These are phyloP conservation scores for Axinella damicornis DNA, from an alignment of 37 sponge, comb jelly and placozoan species.

Conservation along the genomic window DNA sequence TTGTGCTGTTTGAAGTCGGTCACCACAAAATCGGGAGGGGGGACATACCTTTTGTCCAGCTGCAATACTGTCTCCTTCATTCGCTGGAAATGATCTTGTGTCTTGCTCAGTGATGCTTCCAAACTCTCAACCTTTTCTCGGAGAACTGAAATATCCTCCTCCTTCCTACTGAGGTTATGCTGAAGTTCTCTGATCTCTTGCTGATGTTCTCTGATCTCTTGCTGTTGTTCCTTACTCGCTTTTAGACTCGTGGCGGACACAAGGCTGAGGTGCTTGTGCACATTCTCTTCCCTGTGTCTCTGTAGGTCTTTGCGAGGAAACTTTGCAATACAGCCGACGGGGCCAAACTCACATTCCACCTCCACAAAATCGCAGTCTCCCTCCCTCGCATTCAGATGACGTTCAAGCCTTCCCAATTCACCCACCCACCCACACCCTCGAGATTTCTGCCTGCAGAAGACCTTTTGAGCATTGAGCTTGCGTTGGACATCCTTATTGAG, in stretches of 20 bases:
- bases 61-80: too few relatives aligned
- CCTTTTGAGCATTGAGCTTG: not conserved
- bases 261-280: not conserved
- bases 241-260: not conserved
- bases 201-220: too few relatives aligned
- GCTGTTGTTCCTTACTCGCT: too few relatives aligned
- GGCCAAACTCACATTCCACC: constrained; percentile 1
- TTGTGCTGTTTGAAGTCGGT: constrained; percentile 2
- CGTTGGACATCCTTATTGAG: constrained; percentile 3
- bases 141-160: too few relatives aligned
- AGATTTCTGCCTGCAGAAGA: not conserved
- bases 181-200: too few relatives aligned
- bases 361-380: not conserved
- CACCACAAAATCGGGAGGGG: constrained; percentile 3
- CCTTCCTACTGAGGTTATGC: too few relatives aligned
- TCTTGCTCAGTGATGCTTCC: too few relatives aligned
- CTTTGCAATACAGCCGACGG: not conserved
- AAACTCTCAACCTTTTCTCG: too few relatives aligned
- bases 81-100: too few relatives aligned
- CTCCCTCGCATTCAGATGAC: not conserved
- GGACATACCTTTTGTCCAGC: too few relatives aligned
- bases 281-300: not conserved
- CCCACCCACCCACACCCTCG: constrained; percentile 6
- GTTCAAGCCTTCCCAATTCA: not conserved
- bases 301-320: not conserved